These are phyloP conservation scores for Drosophila persimilis DNA, from an alignment of 1,140 invertebrate species.

Conservation along the genomic window DNA sequence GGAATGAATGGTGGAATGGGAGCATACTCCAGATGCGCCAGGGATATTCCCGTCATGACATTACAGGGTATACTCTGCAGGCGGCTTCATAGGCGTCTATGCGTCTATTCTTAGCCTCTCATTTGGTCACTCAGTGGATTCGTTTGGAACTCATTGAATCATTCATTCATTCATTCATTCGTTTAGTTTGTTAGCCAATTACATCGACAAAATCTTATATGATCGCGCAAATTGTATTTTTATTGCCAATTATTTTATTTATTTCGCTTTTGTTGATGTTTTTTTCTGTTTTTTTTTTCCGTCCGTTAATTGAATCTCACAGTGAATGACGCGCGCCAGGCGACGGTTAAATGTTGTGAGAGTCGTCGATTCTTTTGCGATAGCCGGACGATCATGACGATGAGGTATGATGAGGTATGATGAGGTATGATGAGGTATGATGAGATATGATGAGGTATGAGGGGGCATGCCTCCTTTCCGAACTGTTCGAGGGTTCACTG, in stretches of 20 bases:
- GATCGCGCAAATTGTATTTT: slow-evolving; percentile 81
- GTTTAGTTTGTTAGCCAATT: slow-evolving; percentile 42
- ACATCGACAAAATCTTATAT: slow-evolving; percentile 62
- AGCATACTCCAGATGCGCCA: no score
- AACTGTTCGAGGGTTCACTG: no score
- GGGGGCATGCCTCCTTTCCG: not conserved
- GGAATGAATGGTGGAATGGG: no score
- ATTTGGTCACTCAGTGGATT: no score
- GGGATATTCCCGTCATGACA: no score
- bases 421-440: not conserved
- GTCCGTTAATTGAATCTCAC: slow-evolving; percentile 34
- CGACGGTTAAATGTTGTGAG: slow-evolving; percentile 38
- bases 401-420: not conserved
- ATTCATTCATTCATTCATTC: slow-evolving; percentile 5
- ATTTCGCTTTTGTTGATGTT: slow-evolving; percentile 59
- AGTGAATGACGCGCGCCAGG: slow-evolving; percentile 24
- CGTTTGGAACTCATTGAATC: slow-evolving; percentile 29
- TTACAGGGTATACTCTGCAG: no score
- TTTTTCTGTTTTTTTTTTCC: slow-evolving; percentile 10
- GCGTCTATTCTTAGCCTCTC: no score
- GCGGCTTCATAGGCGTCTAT: no score
- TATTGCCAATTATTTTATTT: slow-evolving; percentile 80
- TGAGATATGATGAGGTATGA: not conserved
- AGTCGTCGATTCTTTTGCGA: slow-evolving; percentile 1
- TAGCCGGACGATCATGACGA: slow-evolving; percentile 2